Conservation (phyloP, 2,113 vertebrate genomes). For the Aix galericulata region DNA sequence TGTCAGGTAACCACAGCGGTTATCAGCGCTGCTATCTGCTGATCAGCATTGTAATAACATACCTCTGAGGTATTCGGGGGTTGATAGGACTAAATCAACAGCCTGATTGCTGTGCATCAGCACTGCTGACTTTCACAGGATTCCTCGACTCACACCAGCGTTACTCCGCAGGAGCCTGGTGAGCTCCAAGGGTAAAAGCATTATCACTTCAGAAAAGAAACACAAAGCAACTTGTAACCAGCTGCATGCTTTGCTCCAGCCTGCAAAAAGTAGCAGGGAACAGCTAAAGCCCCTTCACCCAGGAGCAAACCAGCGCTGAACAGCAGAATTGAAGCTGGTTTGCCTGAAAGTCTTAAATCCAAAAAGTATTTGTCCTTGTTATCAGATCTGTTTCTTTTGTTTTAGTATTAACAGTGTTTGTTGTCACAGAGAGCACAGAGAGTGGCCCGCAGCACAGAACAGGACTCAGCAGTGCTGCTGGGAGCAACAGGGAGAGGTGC, state of each 20-base stretch:
- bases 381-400: neutral
- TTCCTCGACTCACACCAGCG: neutral
- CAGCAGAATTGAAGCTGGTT: neutral
- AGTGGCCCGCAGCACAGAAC: neutral
- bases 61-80: neutral
- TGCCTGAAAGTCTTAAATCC: neutral
- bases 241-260: neutral
- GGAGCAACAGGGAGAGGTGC: neutral
- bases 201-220: neutral
- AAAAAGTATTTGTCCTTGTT: neutral
- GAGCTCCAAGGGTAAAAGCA: neutral
- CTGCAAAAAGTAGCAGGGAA: neutral
- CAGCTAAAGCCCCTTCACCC: neutral
- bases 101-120: neutral
- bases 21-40: slow-evolving; percentile 24
- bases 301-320: neutral
- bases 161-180: neutral
- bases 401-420: neutral
- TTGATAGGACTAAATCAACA: neutral
- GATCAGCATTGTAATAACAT: neutral
- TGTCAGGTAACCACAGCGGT: neutral
- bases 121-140: neutral
- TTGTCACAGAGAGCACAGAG: neutral
- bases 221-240: neutral
- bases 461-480: neutral